These are phyloP conservation scores for Synodontis membranacea DNA, from an alignment of 2,113 vertebrate species.

Conservation along the genomic window DNA sequence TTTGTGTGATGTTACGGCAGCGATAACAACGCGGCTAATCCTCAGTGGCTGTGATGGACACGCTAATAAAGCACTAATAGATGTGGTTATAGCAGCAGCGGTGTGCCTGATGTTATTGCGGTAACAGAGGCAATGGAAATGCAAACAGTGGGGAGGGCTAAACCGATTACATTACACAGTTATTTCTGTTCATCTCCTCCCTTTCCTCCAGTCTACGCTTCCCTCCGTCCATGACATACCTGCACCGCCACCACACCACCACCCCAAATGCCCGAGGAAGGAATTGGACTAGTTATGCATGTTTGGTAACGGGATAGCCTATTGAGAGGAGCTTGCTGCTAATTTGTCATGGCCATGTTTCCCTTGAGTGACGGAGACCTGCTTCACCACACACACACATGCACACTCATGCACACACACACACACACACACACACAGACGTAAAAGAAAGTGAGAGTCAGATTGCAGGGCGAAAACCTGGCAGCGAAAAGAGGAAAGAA, in stretches of 20 bases:
- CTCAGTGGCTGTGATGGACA: conserved; percentile 37
- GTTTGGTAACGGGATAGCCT: conserved; percentile 57
- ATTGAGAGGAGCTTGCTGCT: conserved; percentile 52
- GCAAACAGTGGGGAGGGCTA: conserved; percentile 41
- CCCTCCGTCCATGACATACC: conserved; percentile 31
- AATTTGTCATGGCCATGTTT: conserved; percentile 56
- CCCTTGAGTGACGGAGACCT: conserved; percentile 48
- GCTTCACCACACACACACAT: conserved; percentile 28
- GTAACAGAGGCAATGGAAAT: conserved; percentile 52
- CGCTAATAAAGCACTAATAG: conserved; percentile 40
- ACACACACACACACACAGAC: not conserved
- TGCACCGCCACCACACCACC: conserved; percentile 18
- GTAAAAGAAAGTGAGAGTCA: not conserved
- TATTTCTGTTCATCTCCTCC: conserved; percentile 51
- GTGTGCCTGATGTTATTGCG: conserved; percentile 46
- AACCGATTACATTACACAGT: conserved; percentile 59
- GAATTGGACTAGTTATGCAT: conserved; percentile 56
- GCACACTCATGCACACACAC: conserved; percentile 12
- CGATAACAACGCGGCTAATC: conserved; percentile 35
- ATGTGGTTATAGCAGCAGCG: conserved; percentile 44
- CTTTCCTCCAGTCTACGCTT: conserved; percentile 18
- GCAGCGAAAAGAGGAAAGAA: not conserved
- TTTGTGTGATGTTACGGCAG: conserved; percentile 38
- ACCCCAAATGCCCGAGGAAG: conserved; percentile 47
- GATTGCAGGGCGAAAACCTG: not conserved